Conservation (phyloP, 2,888 invertebrate species). For the Ditylenchus weischeri region DNA sequence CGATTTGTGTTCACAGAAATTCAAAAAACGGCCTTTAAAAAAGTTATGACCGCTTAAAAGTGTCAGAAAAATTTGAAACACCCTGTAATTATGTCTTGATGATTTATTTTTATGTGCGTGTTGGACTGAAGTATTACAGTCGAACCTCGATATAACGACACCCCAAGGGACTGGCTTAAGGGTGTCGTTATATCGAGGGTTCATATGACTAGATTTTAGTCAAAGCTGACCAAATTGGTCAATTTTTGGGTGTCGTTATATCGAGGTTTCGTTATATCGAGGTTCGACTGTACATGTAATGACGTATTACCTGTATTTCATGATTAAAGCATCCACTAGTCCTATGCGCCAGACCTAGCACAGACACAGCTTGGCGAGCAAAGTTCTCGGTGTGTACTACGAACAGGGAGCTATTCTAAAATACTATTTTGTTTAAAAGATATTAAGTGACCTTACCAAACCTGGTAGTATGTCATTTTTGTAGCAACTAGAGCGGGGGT, state of each 20-base stretch:
- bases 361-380: constrained; percentile 49
- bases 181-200: no score
- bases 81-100: no score
- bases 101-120: no score
- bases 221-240: background rate
- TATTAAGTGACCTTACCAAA: constrained; percentile 13
- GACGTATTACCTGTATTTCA: constrained; percentile 45
- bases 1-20: no score
- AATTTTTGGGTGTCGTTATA: background rate
- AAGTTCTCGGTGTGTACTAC: constrained; percentile 54
- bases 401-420: constrained; percentile 49
- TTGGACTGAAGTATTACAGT: no score
- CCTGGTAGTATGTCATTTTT: constrained; percentile 57
- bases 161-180: no score
- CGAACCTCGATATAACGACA: no score
- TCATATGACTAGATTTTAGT: no score
- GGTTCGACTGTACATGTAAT: no score
- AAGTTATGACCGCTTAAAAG: no score
- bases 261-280: constrained; percentile 4
- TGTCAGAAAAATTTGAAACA: no score
- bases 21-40: no score
- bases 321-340: constrained; percentile 57
- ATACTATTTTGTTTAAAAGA: background rate
- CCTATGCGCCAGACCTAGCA: constrained; percentile 45
- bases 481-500: constrained; percentile 56